A percentile compares a stretch with the other conserved stretches of the same genome.
Evolutionary conservation across 2,888 invertebrate species (phyloP).

Genomic region (Microctonus hyperodae): DNA sequence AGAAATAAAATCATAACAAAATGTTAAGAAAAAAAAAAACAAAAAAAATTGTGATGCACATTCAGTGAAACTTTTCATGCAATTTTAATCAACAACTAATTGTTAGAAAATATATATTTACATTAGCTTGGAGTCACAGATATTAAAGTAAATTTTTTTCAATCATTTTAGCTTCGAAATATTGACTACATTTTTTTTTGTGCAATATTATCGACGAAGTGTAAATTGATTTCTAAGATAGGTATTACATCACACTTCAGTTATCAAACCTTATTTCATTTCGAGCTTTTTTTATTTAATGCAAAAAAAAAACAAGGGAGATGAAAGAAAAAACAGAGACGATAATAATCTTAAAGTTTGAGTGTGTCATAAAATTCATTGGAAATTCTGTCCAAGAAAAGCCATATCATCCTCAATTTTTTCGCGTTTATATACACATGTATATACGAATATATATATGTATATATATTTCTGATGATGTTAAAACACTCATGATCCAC

Average conservation of each 20-base stretch:
- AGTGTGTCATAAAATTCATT: background rate
- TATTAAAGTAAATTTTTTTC: too few species aligned
- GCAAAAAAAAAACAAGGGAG: background rate
- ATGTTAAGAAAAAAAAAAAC: too few species aligned
- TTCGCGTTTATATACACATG: background rate
- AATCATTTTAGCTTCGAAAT: too few species aligned
- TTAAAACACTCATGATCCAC: constrained; percentile 2
- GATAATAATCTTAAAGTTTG: background rate
- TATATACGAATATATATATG: too few species aligned
- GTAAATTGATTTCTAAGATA: too few species aligned
- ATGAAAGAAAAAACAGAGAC: background rate
- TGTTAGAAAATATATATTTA: background rate
- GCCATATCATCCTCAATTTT: background rate
- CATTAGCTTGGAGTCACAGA: background rate
- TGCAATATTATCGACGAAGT: too few species aligned
- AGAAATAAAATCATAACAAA: background rate
- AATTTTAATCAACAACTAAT: background rate
- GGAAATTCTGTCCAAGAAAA: constrained; percentile 22
- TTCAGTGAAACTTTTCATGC: background rate
- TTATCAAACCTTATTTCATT: too few species aligned
- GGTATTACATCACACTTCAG: background rate
- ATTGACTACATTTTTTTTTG: too few species aligned
- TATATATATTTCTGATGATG: background rate
- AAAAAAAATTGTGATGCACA: background rate
- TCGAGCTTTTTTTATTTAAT: background rate